Conservation (phyloP, 2,797 vertebrate species). For the Tamandua tetradactyla region DNA sequence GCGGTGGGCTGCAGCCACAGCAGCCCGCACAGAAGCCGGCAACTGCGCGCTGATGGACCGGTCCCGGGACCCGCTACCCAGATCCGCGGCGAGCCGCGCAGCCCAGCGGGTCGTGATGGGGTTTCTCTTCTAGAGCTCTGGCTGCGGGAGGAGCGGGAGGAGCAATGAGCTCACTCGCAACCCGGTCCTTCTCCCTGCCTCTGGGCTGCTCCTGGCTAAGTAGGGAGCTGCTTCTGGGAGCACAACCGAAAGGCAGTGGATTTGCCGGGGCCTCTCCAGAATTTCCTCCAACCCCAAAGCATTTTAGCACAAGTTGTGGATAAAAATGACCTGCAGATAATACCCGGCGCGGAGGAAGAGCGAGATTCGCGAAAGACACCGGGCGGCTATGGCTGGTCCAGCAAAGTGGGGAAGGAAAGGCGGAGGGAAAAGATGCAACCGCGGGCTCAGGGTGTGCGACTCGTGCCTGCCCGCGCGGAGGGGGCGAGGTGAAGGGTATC, state of each 20-base stretch:
- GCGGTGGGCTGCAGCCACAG: background rate
- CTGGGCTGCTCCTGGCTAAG: background rate
- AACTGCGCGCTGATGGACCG: fast-evolving
- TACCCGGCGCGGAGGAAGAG: conserved; percentile 26
- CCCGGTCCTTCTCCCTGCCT: background rate
- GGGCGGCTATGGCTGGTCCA: background rate
- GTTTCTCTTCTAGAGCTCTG: background rate
- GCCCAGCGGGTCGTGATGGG: fast-evolving
- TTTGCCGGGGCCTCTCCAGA: background rate
- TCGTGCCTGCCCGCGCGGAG: background rate
- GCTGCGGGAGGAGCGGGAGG: background rate
- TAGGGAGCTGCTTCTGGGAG: background rate
- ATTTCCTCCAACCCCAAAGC: background rate
- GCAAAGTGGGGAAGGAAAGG: background rate
- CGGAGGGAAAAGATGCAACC: background rate
- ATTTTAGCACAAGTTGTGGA: background rate
- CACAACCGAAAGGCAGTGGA: background rate
- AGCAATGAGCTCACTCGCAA: background rate
- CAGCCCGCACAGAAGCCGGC: background rate
- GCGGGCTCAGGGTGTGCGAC: fast-evolving
- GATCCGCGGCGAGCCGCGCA: no score
- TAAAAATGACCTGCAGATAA: conserved; percentile 62
- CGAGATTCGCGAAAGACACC: background rate
- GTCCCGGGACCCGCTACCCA: background rate
- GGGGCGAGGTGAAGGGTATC: background rate